Conservation (phyloP, 1,140 invertebrate species). For the Glossosoma conforme region DNA sequence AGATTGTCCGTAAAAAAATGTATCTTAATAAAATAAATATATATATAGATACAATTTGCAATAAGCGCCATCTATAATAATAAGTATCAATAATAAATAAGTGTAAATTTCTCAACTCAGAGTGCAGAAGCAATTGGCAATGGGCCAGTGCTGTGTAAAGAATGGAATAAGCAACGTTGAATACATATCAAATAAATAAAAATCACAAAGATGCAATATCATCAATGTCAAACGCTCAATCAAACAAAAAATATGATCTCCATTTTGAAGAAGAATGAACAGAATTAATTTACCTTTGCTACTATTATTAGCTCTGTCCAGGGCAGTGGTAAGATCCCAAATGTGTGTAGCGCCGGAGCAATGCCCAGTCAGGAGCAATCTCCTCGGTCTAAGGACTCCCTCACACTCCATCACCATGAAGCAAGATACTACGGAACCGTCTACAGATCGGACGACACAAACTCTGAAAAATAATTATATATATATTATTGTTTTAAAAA, state of each 20-base stretch:
- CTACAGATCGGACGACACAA: constrained; percentile 92
- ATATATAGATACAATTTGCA: too few relatives aligned
- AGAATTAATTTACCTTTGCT: constrained; percentile 50
- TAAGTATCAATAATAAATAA: too few relatives aligned
- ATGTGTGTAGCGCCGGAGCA: constrained; percentile 93
- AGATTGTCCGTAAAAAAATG: too few relatives aligned
- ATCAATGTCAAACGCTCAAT: not conserved
- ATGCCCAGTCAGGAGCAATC: constrained; percentile 94
- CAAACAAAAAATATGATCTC: too few relatives aligned
- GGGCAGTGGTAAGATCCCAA: constrained; percentile 96
- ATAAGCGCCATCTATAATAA: too few relatives aligned
- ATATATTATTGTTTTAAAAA: not conserved
- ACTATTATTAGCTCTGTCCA: constrained; percentile 73
- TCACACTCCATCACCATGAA: constrained; percentile 98
- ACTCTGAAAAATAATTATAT: constrained; percentile 58
- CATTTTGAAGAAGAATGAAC: too few relatives aligned
- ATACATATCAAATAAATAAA: not conserved
- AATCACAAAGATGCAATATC: too few relatives aligned
- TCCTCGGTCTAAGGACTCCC: constrained; percentile 81
- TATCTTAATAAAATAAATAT: too few relatives aligned
- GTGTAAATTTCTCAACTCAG: too few relatives aligned
- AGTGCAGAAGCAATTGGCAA: too few relatives aligned
- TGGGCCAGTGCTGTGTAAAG: too few relatives aligned
- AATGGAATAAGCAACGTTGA: too few relatives aligned
- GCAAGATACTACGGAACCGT: constrained; percentile 89